Percentiles rank a stretch among this genome's conserved stretches.
phyloP scores from a whole-genome alignment of 2,113 vertebrate species.

The Pteronura brasiliensis region DNA sequence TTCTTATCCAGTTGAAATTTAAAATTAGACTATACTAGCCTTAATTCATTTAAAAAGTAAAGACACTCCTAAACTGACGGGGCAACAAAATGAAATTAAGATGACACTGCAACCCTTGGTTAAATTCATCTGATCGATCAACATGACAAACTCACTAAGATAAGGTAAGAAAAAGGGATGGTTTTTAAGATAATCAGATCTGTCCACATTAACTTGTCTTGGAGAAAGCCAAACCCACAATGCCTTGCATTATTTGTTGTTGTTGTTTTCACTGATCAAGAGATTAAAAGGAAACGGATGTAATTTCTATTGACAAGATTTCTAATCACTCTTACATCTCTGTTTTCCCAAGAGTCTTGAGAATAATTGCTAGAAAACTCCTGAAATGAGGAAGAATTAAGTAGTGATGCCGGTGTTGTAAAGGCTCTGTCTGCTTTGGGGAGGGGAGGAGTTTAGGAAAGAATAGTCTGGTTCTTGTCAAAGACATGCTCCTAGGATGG shows the following conservation, averaged over 20 bases:
- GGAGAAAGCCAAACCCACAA: background rate
- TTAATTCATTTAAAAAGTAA: conserved; percentile 35
- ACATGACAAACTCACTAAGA: conserved; percentile 18
- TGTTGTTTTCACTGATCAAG: background rate
- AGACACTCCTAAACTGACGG: background rate
- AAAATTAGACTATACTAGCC: background rate
- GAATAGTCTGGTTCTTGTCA: background rate
- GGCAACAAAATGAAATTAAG: background rate
- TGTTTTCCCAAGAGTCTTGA: background rate
- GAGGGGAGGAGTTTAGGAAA: background rate
- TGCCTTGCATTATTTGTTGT: background rate
- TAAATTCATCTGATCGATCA: conserved; percentile 13
- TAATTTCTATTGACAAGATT: conserved; percentile 43
- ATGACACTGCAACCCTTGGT: background rate
- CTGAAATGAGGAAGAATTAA: background rate
- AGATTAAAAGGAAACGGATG: conserved; percentile 13
- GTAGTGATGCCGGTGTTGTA: background rate
- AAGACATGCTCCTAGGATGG: background rate
- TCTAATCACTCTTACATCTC: background rate
- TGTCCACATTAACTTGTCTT: background rate
- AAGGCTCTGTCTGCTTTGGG: background rate
- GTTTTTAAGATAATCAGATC: conserved; percentile 43
- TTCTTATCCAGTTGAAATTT: background rate
- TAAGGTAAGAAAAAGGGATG: background rate
- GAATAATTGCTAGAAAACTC: background rate